Percentiles rank a stretch among this genome's conserved stretches.
These are phyloP conservation scores for Vireo altiloquus DNA, from an alignment of 2,113 vertebrate species.

Conservation along the genomic window DNA sequence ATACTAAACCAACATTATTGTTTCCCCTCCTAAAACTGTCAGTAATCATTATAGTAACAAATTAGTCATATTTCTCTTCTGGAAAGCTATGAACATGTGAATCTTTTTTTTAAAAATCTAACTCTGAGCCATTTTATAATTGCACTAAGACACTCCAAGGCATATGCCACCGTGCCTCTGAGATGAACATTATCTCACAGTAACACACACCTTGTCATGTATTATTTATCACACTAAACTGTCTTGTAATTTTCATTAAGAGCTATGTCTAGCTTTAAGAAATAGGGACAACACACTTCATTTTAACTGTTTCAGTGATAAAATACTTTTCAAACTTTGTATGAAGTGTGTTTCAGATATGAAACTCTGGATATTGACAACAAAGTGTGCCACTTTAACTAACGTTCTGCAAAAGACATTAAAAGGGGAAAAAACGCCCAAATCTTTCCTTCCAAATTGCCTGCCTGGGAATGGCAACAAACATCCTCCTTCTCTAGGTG, in stretches of 20 bases:
- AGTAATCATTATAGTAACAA: constrained; percentile 18
- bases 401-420: not conserved
- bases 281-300: not conserved
- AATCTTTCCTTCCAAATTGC: not conserved
- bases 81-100: not conserved
- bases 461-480: not conserved
- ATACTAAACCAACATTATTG: not conserved
- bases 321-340: not conserved
- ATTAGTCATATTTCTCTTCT: constrained; percentile 1
- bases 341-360: not conserved
- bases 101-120: constrained; percentile 9
- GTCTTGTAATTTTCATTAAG: constrained; percentile 47
- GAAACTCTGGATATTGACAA: not conserved
- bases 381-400: not conserved
- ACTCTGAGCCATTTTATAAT: constrained; percentile 35
- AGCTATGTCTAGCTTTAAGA: constrained; percentile 13
- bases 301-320: not conserved
- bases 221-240: constrained; percentile 48
- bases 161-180: not conserved
- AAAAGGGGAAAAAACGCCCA: not conserved
- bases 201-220: constrained; percentile 31
- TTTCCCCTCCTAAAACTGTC: not conserved
- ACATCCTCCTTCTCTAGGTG: not conserved
- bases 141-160: not conserved
- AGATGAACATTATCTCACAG: constrained; percentile 7